These are phyloP conservation scores for Oreochromis aureus DNA, from an alignment of 2,113 vertebrate species.

Conservation along the genomic window DNA sequence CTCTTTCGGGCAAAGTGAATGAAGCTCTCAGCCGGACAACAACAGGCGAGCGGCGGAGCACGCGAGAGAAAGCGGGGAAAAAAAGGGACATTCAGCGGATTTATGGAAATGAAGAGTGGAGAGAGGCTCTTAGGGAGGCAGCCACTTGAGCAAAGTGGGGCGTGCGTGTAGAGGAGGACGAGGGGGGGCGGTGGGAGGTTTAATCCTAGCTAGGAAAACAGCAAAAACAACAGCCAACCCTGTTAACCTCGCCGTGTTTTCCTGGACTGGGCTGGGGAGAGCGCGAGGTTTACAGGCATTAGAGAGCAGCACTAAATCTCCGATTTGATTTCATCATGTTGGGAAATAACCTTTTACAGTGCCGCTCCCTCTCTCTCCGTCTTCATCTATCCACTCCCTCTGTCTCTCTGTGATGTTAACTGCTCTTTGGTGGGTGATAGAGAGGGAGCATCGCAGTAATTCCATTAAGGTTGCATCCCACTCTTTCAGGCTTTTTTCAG, in stretches of 20 bases:
- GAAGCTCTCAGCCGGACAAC: slow-evolving; percentile 66
- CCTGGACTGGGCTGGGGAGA: slow-evolving; percentile 14
- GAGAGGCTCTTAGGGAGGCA: slow-evolving; percentile 56
- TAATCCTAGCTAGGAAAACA: slow-evolving; percentile 34
- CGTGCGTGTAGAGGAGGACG: background rate
- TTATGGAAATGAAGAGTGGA: slow-evolving; percentile 69
- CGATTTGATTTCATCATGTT: slow-evolving; percentile 56
- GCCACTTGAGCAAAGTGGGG: slow-evolving; percentile 58
- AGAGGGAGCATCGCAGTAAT: background rate
- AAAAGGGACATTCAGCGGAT: slow-evolving; percentile 53
- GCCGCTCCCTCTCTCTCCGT: background rate
- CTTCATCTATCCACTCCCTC: slow-evolving; percentile 24
- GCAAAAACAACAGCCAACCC: slow-evolving; percentile 29
- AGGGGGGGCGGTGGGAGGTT: background rate
- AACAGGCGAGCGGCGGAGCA: slow-evolving; percentile 38
- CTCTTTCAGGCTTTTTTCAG: background rate
- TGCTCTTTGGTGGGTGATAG: slow-evolving; percentile 30
- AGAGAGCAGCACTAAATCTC: slow-evolving; percentile 48
- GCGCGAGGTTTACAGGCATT: slow-evolving; percentile 47
- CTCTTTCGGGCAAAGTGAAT: slow-evolving; percentile 44
- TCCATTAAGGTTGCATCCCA: slow-evolving; percentile 18
- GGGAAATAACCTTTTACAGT: slow-evolving; percentile 44
- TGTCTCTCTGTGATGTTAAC: slow-evolving; percentile 22
- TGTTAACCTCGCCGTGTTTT: slow-evolving; percentile 48
- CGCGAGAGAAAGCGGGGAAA: background rate